A percentile compares a stretch with the other conserved stretches of the same genome.
These are phyloP conservation scores for Hemithea aestivaria DNA, from an alignment of 2,888 invertebrate genomes.

Conservation along the genomic window DNA sequence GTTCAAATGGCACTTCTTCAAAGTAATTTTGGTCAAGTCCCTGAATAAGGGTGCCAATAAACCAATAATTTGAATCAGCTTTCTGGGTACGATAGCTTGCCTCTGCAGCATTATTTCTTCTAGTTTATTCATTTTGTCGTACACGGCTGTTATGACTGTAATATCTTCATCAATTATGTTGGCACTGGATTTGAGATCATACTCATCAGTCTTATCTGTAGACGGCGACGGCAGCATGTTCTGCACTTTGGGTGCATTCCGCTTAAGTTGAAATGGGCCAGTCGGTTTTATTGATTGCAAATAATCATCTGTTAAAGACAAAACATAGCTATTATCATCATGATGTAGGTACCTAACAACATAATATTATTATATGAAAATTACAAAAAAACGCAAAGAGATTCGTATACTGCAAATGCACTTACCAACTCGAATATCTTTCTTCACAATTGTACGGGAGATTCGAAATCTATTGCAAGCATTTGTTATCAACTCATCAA, in stretches of 20 bases:
- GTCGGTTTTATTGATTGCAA: constrained; percentile 2
- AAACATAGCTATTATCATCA: too few relatives aligned
- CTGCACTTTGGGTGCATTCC: not conserved
- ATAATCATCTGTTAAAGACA: not conserved
- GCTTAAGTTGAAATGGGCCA: too few relatives aligned
- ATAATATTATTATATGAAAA: too few relatives aligned
- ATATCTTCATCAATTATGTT: constrained; percentile 8
- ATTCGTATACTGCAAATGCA: too few relatives aligned
- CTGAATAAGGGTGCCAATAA: constrained; percentile 33
- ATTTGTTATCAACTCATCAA: constrained; percentile 28
- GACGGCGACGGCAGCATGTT: not conserved
- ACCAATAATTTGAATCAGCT: constrained; percentile 40
- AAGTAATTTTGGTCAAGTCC: constrained; percentile 35
- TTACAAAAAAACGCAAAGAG: too few relatives aligned
- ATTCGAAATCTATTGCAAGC: constrained; percentile 35
- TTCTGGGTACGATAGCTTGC: constrained; percentile 28
- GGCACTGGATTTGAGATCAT: not conserved
- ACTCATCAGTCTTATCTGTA: not conserved
- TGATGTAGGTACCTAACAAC: too few relatives aligned
- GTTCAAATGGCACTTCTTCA: constrained; percentile 36
- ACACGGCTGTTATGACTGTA: constrained; percentile 32
- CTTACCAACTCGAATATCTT: constrained; percentile 29
- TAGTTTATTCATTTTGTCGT: constrained; percentile 38
- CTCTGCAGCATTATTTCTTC: constrained; percentile 38
- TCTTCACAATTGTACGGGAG: constrained; percentile 34